Evolutionary conservation across 1,140 invertebrate genomes (phyloP), one percentile per base, ranked within the genome.

Genomic region (Plectrocnemia conspersa): DNA sequence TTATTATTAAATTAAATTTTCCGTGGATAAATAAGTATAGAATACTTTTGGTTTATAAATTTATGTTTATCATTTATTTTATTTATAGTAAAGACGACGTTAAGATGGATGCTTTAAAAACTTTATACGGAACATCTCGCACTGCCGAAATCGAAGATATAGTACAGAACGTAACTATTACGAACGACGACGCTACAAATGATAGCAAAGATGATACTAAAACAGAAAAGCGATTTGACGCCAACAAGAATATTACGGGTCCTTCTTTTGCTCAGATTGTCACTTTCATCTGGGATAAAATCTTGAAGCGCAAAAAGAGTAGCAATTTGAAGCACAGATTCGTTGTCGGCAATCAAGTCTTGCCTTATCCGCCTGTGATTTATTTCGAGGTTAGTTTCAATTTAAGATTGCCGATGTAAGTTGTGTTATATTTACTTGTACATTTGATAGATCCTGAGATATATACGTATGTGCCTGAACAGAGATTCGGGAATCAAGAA

Each of bases 71-170:
- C 6, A 42, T 15, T 18, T 48, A 42, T 38, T 48, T 41, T 61
- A 57, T 65, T 66, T 70, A 29, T 61, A 86, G 84, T 21, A 88
- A 89, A 71, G 85, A 86, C 53, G 88, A 91, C 64, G 82, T 91
- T 5, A 80, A 80, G 54, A 72, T 74, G 11, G 86, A 89, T 72
- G 86, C 88, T 11, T 67, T 79, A 32, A 84, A 85, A 73, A 78
- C 80, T 57, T 66, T 89, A 1, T 88, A 88, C 65, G 81, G 81
- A 0, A 73, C 72, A 42, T 66, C 71, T 16, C 72, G 82, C 54
- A 71, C 73, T 62, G 77, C 67, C 46, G 75, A 78, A 64, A 76
- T 76, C 56, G 74, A 74, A 5, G 70, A 74, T 35, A 70, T 72
- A 3, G 72, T 74, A 1, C 72, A 74, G 62, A 74, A 75, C 52